Base-by-base conservation (phyloP, 2,113 vertebrate species). In the Limnothrissa miodon region DNA sequence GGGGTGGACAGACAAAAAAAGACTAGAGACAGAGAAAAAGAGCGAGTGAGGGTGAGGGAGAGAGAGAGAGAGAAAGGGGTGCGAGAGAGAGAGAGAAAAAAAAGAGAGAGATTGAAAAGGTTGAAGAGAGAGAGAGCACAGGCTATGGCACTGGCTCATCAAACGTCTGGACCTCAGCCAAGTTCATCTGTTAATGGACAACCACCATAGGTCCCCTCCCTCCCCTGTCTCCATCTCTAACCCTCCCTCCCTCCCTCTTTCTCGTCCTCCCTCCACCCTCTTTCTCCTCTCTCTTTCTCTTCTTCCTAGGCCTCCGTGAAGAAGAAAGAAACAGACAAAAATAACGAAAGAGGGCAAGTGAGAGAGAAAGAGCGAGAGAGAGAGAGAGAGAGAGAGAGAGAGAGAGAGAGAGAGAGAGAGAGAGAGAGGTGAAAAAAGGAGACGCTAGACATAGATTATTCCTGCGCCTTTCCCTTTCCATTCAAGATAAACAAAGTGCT, bases 401-500 rank as follows among this genome's bases (percentile, higher is more conserved):
- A 56, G 23, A 9, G 53, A 56, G 23, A 13, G 53, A 13, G 23
- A 56, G 66, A 36, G 5, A 74, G 25, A 36, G 36, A 70, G 62
- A 70, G 15, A 74, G 10, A 10, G 15, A 10, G 25, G 15, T 0
- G 36, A 39, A 82, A 45, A 80, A 85, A 84, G 82, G 82, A 33
- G 85, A 84, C 84, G 53, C 83, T 85, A 87, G 85, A 89, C 84
- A 78, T 84, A 88, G 85, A 88, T 89, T 85, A 88, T 86, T 88
- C 85, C 80, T 82, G 86, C 62, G 84, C 81, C 81, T 84, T 87
- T 86, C 84, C 95, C 95, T 92, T 94, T 96, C 98, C 96, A 97
- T 99, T 97, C 96, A 98, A 97, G 96, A 98, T 98, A 99, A 99
- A 99, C 98, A 99, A 97, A 98, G 96, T 98, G 97, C 96, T 97